These are phyloP conservation scores for Sesia apiformis DNA, from an alignment of 2,888 invertebrate genomes.

Conservation along the genomic window DNA sequence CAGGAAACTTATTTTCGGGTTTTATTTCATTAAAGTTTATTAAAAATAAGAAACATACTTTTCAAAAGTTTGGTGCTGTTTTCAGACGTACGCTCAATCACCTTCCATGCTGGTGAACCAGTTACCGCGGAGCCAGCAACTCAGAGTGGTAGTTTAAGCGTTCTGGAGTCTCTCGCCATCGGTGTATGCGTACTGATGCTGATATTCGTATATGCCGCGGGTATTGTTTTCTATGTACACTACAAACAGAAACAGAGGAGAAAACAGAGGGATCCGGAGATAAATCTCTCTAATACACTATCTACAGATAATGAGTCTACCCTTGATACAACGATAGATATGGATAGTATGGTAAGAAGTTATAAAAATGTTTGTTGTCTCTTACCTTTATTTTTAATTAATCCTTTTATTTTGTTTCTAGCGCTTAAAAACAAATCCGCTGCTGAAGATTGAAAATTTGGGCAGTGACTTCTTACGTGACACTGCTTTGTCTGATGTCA, in stretches of 20 bases:
- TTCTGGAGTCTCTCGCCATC: constrained; percentile 87
- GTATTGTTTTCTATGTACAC: constrained; percentile 87
- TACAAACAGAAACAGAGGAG: constrained; percentile 79
- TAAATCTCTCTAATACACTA: constrained; percentile 40
- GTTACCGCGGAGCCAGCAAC: constrained; percentile 61
- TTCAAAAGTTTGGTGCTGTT: constrained; percentile 3
- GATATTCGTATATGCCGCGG: constrained; percentile 87
- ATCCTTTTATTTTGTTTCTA: constrained; percentile 20
- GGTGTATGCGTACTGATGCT: constrained; percentile 86
- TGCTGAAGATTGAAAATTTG: constrained; percentile 45
- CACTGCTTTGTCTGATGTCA: constrained; percentile 52
- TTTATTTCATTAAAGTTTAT: no score
- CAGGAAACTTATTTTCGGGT: no score
- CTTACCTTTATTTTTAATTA: no score
- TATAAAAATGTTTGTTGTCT: not conserved
- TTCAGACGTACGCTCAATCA: constrained; percentile 85
- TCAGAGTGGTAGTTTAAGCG: constrained; percentile 77
- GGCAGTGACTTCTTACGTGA: constrained; percentile 45
- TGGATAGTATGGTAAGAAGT: constrained; percentile 56
- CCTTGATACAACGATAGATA: constrained; percentile 50
- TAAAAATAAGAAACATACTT: no score
- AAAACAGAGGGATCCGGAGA: constrained; percentile 54
- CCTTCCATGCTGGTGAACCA: constrained; percentile 79
- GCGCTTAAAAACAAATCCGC: constrained; percentile 61
- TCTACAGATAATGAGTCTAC: constrained; percentile 51